Conservation (phyloP, 2,888 invertebrate species). For the Amphipyra tragopoginis region DNA sequence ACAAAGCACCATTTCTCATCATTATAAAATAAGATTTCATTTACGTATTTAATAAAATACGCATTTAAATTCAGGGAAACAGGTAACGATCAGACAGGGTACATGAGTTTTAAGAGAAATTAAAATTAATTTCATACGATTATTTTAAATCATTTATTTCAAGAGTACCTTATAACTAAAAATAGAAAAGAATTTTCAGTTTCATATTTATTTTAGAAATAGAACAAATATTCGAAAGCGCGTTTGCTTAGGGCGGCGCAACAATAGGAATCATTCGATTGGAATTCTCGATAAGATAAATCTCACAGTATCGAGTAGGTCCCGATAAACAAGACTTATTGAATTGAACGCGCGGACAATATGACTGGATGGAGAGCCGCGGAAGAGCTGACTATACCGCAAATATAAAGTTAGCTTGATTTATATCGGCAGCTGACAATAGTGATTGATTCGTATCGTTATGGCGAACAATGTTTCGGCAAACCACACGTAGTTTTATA, state of each 20-base stretch:
- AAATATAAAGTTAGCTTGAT: conserved; percentile 58
- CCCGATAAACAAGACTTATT: conserved; percentile 59
- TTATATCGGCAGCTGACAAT: conserved; percentile 54
- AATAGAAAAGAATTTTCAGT: conserved; percentile 18
- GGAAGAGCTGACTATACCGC: conserved; percentile 43
- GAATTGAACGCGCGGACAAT: conserved; percentile 54
- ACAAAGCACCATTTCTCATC: too few species aligned
- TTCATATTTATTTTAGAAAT: conserved; percentile 31
- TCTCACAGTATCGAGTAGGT: conserved; percentile 47
- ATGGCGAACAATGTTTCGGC: conserved; percentile 16
- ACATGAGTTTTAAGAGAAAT: too few species aligned
- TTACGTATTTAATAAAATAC: too few species aligned
- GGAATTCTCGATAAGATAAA: conserved; percentile 59
- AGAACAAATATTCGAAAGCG: conserved; percentile 26
- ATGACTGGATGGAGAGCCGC: conserved; percentile 39
- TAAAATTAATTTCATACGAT: too few species aligned
- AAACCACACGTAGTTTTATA: neutral
- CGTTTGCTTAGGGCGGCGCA: conserved; percentile 44
- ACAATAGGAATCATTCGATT: conserved; percentile 51
- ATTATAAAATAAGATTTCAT: too few species aligned
- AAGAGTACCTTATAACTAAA: conserved; percentile 9
- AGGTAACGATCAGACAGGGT: too few species aligned
- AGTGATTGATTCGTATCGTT: conserved; percentile 46
- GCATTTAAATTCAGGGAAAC: too few species aligned
- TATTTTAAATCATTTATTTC: conserved; percentile 17